phyloP scores from a whole-genome alignment of 2,888 invertebrate genomes.

The Calliopum simillimum region DNA sequence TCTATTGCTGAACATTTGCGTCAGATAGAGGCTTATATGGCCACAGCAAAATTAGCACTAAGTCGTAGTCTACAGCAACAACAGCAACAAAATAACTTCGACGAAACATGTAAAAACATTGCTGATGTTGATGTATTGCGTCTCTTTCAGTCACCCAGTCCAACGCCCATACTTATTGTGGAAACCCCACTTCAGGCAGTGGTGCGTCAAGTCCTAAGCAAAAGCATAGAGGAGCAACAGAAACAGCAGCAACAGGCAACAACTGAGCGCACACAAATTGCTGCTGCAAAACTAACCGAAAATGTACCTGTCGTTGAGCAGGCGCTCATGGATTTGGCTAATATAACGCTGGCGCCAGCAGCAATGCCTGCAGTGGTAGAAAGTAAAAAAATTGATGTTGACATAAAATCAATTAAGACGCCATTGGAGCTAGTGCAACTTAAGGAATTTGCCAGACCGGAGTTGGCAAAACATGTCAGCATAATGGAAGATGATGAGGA shows the following conservation, averaged over 20 bases:
- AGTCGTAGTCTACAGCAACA: slow-evolving; percentile 51
- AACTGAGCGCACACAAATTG: not conserved
- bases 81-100: slow-evolving; percentile 30
- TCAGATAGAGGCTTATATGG: slow-evolving; percentile 65
- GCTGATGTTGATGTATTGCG: slow-evolving; percentile 1
- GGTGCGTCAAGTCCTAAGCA: slow-evolving; percentile 47
- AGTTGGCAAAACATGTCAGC: not conserved
- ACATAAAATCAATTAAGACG: not conserved
- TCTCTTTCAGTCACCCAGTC: slow-evolving; percentile 21
- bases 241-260: not conserved
- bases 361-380: not conserved
- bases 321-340: slow-evolving; percentile 58
- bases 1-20: slow-evolving; percentile 64
- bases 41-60: slow-evolving; percentile 62
- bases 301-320: slow-evolving; percentile 64
- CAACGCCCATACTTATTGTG: slow-evolving; percentile 50
- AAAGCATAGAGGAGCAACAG: not conserved
- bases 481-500: slow-evolving; percentile 16
- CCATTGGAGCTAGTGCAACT: slow-evolving; percentile 9
- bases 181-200: slow-evolving; percentile 60
- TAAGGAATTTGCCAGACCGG: not conserved
- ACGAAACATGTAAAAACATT: not conserved
- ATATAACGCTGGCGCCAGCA: slow-evolving; percentile 36
- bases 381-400: not conserved
- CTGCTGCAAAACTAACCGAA: slow-evolving; percentile 46